Evolutionary conservation across 1,140 invertebrate species (phyloP).

Genomic region (Drosophila biarmipes): DNA sequence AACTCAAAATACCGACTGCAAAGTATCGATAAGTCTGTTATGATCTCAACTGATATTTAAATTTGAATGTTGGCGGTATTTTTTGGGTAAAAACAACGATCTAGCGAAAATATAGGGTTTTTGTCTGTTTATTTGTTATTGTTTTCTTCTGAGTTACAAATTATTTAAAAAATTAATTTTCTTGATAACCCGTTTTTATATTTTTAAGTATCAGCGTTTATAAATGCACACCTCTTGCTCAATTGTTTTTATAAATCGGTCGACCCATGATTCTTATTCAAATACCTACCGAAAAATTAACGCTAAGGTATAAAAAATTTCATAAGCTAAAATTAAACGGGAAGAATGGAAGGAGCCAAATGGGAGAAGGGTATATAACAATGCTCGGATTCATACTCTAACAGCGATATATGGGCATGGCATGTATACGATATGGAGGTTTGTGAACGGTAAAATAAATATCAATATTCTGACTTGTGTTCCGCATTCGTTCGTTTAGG

Average conservation of each 20-base stretch:
- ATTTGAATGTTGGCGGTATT: background rate
- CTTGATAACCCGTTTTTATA: background rate
- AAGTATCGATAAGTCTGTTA: background rate
- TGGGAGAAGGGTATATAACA: constrained; percentile 36
- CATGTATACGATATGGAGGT: constrained; percentile 20
- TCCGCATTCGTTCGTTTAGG: constrained; percentile 34
- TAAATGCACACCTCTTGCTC: background rate
- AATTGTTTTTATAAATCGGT: constrained; percentile 10
- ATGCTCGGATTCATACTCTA: constrained; percentile 36
- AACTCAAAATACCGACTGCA: background rate
- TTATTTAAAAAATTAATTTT: background rate
- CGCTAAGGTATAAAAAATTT: constrained; percentile 51
- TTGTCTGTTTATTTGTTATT: background rate
- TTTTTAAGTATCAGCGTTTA: background rate
- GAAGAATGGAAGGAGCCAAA: constrained; percentile 21
- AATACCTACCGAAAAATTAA: constrained; percentile 40
- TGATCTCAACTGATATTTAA: background rate
- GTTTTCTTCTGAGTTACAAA: background rate
- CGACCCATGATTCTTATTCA: constrained; percentile 41
- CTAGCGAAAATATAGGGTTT: background rate
- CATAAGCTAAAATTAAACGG: constrained; percentile 34
- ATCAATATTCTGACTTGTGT: constrained; percentile 53
- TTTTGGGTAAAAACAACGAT: background rate
- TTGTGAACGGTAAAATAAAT: constrained; percentile 45
- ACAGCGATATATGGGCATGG: constrained; percentile 20